Evolutionary conservation across 2,797 vertebrate genomes (phyloP).

Genomic region (Syncerus caffer): DNA sequence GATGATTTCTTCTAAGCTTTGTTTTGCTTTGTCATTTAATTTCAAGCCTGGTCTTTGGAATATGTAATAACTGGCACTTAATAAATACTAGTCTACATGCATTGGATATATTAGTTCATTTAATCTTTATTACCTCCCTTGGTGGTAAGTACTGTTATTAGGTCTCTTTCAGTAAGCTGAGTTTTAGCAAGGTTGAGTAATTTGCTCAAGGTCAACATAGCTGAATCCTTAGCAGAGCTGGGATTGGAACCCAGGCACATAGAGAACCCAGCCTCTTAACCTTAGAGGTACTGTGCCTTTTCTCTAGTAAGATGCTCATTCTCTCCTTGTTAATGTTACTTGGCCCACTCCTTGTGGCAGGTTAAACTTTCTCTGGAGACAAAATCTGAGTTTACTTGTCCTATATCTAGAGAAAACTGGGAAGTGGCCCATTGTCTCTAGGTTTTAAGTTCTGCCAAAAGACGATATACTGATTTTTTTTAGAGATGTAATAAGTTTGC

Average conservation of each 20-base stretch:
- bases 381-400: background rate
- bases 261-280: background rate
- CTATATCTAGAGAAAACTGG: background rate
- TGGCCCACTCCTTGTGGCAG: background rate
- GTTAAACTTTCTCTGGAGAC: background rate
- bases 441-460: constrained; percentile 18
- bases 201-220: background rate
- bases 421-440: background rate
- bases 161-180: background rate
- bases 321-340: background rate
- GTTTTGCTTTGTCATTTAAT: background rate
- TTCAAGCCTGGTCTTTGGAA: background rate
- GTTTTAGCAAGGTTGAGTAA: background rate
- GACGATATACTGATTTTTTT: background rate
- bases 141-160: background rate
- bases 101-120: background rate
- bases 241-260: background rate
- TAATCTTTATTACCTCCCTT: background rate
- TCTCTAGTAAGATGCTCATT: background rate
- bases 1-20: background rate
- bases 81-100: background rate
- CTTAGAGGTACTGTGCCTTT: background rate
- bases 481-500: background rate
- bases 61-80: background rate
- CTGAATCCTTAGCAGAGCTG: background rate